Evolutionary conservation across 2,113 vertebrate genomes (phyloP).

Genomic region (Tychaedon coryphoeus): DNA sequence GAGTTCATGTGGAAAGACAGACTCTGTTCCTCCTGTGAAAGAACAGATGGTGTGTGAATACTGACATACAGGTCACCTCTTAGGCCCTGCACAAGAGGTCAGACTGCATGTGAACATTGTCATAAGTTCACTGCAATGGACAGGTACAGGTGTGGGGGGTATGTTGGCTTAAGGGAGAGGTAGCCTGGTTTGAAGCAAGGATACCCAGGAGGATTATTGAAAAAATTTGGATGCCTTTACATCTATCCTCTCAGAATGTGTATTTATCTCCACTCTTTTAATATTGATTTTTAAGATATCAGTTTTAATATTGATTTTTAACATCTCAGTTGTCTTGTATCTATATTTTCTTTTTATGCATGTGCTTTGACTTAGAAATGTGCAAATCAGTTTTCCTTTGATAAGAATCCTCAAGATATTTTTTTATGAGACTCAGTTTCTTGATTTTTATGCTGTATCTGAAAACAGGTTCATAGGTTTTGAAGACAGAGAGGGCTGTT

Average conservation of each 20-base stretch:
- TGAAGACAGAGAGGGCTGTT: background rate
- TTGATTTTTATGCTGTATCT: background rate
- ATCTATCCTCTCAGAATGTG: background rate
- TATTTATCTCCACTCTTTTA: background rate
- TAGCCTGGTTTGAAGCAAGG: background rate
- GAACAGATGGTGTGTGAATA: background rate
- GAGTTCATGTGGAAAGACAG: background rate
- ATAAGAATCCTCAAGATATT: background rate
- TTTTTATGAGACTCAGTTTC: background rate
- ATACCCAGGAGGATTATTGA: background rate
- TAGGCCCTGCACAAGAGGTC: background rate
- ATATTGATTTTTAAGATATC: background rate
- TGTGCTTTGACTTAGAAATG: background rate
- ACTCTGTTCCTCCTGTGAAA: background rate
- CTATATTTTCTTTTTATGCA: background rate
- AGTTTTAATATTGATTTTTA: background rate
- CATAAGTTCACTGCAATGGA: background rate
- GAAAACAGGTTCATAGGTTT: background rate
- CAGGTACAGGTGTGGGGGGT: background rate
- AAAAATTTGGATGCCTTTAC: background rate
- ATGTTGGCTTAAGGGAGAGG: background rate
- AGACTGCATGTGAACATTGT: background rate
- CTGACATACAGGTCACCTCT: background rate
- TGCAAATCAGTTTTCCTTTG: background rate
- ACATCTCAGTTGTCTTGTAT: background rate